These are phyloP conservation scores for Apeltes quadracus DNA, from an alignment of 2,113 vertebrate species.

Conservation along the genomic window DNA sequence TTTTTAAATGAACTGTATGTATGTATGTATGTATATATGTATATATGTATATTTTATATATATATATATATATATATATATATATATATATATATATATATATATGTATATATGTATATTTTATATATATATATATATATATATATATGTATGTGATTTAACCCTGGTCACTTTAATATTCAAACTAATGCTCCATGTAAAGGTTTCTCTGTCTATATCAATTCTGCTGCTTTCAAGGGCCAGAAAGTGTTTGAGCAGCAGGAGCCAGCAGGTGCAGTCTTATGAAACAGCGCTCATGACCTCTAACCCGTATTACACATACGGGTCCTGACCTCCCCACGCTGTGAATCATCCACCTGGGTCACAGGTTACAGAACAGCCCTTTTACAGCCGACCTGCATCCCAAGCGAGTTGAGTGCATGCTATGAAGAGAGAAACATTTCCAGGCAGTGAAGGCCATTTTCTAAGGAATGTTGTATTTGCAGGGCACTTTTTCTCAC, in stretches of 20 bases:
- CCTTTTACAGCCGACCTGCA: constrained; percentile 1
- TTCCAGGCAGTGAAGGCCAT: background rate
- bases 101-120: background rate
- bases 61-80: background rate
- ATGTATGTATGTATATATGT: background rate
- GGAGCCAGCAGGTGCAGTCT: constrained; percentile 5
- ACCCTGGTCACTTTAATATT: background rate
- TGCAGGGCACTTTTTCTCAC: background rate
- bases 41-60: too few species aligned
- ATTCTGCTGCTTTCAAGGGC: background rate
- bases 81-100: too few species aligned
- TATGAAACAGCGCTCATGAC: background rate
- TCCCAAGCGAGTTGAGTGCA: background rate
- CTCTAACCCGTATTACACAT: background rate
- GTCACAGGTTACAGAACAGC: constrained; percentile 11
- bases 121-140: too few species aligned
- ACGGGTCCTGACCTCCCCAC: background rate
- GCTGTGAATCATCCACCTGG: background rate
- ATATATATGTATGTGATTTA: background rate
- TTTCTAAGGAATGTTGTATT: background rate
- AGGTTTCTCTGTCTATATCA: background rate
- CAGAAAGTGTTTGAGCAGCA: constrained; percentile 10
- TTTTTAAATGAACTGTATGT: background rate
- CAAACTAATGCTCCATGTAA: background rate
- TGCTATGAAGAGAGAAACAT: background rate